phyloP scores from a whole-genome alignment of 1,140 invertebrate genomes.

The Whitmania pigra region DNA sequence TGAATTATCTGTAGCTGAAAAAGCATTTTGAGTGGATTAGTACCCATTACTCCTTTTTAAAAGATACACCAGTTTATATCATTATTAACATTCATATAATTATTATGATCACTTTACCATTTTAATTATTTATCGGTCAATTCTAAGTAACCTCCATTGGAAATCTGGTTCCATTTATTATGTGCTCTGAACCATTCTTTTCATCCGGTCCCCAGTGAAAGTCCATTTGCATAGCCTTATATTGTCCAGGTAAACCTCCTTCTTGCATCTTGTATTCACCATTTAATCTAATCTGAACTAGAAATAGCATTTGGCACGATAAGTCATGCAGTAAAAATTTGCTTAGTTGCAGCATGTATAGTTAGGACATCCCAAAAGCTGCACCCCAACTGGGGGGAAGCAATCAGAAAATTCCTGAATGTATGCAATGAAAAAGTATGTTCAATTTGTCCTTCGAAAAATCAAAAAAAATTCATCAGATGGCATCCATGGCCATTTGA shows the following conservation, averaged over 20 bases:
- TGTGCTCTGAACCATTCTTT: conserved; percentile 18
- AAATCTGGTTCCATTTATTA: conserved; percentile 9
- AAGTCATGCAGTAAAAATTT: too few species aligned
- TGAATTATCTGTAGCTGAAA: conserved; percentile 18
- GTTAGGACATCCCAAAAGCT: too few species aligned
- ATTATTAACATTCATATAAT: not conserved
- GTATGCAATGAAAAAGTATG: too few species aligned
- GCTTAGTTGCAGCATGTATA: too few species aligned
- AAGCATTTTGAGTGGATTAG: not conserved
- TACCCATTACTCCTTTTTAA: too few species aligned
- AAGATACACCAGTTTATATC: not conserved
- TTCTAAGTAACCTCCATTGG: conserved; percentile 18
- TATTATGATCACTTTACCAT: not conserved
- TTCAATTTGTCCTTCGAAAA: too few species aligned
- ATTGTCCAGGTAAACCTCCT: conserved; percentile 17
- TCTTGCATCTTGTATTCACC: conserved; percentile 15
- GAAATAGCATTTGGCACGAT: too few species aligned
- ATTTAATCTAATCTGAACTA: conserved; percentile 16
- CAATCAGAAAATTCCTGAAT: too few species aligned
- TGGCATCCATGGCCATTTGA: too few species aligned
- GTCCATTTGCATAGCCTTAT: conserved; percentile 17
- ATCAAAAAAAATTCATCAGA: too few species aligned
- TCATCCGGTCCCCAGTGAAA: conserved; percentile 17
- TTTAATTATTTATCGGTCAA: not conserved
- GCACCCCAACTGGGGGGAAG: too few species aligned